Base-by-base conservation (phyloP, 2,797 vertebrate genomes). In the Halcyon smyrnensis region DNA sequence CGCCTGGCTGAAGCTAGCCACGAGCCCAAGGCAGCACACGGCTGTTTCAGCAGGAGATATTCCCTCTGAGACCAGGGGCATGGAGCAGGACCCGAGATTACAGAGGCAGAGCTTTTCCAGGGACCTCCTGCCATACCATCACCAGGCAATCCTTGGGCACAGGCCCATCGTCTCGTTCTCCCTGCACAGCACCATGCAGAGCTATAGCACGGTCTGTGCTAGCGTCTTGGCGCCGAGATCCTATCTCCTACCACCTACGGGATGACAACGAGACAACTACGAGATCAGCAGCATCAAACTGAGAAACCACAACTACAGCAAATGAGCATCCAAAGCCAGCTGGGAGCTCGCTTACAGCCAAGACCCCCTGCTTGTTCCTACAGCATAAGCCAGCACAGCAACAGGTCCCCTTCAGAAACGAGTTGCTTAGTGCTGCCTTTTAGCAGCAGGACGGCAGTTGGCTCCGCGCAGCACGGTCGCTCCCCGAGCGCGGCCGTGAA, bases 261-360 rank as follows among this genome's bases (percentile, higher is more conserved):
- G 51, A 85, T 24, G 67, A 84, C 84, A 90, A 88, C 41, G 82
- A 65, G 81, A 89, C 84, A 83, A 77, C 85, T 50, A 70, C 46
- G 76, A 89, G 67, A 86, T 37, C 89, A 91, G 84, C 68, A 75
- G 71, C 59, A 79, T 71, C 85, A 59, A 89, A 93, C 85, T 83
- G 88, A 79, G 89, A 91, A 91, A 65, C 37, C 16, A 83, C 41
- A 79, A 41, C 41, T 57, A 75, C 6, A 83, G 81, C 63, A 93
- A 86, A 75, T 41, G 89, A 95, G 81, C 94, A 95, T 78, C 53
- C 43, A 37, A 32, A 86, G 84, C 91, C 91, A 91, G 81, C 81
- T 70, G 85, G 91, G 53, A 91, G 51, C 81, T 19, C 41, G 36
- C 80, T 86, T 15, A n/a, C 81, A 89, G 91, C 77, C 88, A 86